Evolutionary conservation across 1,140 invertebrate species (phyloP), one percentile per base, ranked within the genome.

Genomic region (Drosophila setifemur): DNA sequence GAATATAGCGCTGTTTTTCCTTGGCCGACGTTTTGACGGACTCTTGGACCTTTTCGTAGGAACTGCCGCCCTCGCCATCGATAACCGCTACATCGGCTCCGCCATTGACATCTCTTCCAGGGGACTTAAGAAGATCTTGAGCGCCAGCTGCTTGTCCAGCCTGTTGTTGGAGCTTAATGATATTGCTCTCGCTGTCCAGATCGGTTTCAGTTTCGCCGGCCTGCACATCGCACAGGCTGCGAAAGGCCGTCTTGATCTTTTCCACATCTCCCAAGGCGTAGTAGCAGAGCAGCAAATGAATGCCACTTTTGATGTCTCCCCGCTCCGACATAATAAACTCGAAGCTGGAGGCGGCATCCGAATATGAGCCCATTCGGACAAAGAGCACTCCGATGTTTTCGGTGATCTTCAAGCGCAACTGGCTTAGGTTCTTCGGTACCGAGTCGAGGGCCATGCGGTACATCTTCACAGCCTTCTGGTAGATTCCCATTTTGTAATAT

Each of bases 251-350:
- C 92, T 98, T 98, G 93, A 99, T 99, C 86, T 97, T 97, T 64
- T 99, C 97, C 4, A 95, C 93, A 91, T 99, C 98, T 14, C 95
- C 96, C 40, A 99, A 91, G 9, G 97, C 96, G 91, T 97, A 98
- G 77, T 98, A 97, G 88, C 98, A 98, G 4, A 99, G 91, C 45
- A 99, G 94, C 23, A 98, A 91, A 91, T 99, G 98, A 44, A 99
- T 93, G 28, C 97, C 97, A 73, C 93, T 95, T 76, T 95, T 96
- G 85, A 98, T 98, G 83, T 97, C 96, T 1, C 97, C 94, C 74
- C 96, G 95, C 89, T 99, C 98, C 53, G 96, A 95, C 97, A 99
- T 98, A 47, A 99, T 98, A 91, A 98, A 98, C 90, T 99, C 98
- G 91, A 99, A 99, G 87, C 97, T 98, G 9, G 95, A 96, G 23